A percentile compares a stretch with the other conserved stretches of the same genome.
Conservation (phyloP, 2,797 vertebrate species). For the Novumbra hubbsi region DNA sequence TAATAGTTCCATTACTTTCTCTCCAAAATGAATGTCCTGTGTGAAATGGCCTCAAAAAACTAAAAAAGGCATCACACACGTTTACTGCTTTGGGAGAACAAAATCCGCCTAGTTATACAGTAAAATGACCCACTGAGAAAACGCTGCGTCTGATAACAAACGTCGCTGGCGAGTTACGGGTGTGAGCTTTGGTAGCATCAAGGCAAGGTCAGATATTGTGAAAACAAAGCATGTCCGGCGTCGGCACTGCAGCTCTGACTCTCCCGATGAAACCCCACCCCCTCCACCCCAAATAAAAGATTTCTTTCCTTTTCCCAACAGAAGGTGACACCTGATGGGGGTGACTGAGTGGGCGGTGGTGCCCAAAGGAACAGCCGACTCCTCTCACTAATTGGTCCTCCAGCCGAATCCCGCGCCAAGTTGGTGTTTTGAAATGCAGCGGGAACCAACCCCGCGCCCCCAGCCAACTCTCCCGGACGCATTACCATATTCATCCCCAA, state of each 20-base stretch:
- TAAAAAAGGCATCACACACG: neutral
- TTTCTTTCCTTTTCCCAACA: neutral
- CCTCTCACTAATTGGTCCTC: constrained; percentile 1
- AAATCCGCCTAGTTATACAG: neutral
- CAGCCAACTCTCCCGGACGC: constrained; percentile 43
- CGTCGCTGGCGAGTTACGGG: neutral
- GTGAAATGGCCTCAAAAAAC: too few species aligned
- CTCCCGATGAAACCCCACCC: neutral
- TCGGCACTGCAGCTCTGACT: neutral
- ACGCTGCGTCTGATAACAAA: neutral
- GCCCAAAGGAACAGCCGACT: neutral
- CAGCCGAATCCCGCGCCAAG: constrained; percentile 35
- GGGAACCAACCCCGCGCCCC: constrained; percentile 33
- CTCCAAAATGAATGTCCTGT: too few species aligned
- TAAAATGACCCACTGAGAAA: neutral
- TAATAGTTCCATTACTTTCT: too few species aligned
- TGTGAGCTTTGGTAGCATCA: neutral
- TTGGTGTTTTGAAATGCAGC: constrained; percentile 10
- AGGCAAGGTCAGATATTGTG: neutral
- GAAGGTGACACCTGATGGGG: neutral
- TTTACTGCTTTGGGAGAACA: neutral
- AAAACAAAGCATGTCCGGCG: neutral
- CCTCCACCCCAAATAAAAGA: neutral
- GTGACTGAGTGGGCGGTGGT: neutral
- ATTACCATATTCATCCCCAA: constrained; percentile 66